Base-by-base conservation (phyloP, 2,888 invertebrate genomes). In the Autographa gamma region DNA sequence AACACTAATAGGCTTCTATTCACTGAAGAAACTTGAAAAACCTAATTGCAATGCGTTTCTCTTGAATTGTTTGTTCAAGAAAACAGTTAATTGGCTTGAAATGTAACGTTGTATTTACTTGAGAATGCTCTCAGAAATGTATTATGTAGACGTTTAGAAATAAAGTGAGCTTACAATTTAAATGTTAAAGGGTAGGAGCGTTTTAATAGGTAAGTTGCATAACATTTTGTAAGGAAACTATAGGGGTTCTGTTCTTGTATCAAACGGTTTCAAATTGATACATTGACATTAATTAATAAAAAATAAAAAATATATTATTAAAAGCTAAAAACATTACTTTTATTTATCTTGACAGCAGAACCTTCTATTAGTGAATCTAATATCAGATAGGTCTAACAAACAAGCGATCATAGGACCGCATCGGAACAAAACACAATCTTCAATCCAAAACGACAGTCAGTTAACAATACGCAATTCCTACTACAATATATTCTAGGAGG, bases 1-100 rank as follows among this genome's bases (percentile, higher is more conserved):
- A 80, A 54, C 69, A 64, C 76, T 82, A 81, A 82, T 81, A 82
- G 78, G 76, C 76, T 77, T 77, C 69, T 76, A 72, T 82, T 76
- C 69, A 70, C 54, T n/a, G 67, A 73, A 65, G 58, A 63, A 75
- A 64, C 82, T 65, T 73, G 69, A 77, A 82, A 82, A 77, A 71
- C 75, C 77, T 81, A 80, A 80, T 80, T 80, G 71, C 70, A 58
- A 71, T 72, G 69, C 73, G 73, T 77, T 79, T 66, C 69, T 73
- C 63, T 62, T 63, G 62, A 75, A 77, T 72, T 77, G 66, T 79
- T 60, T 78, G 76, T 67, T 73, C 52, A 43, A 70, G 69, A 71
- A 72, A 70, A 79, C 67, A 65, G 66, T 74, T 74, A 81, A 77
- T 79, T 81, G 62, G 58, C 63, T 62, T 58, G 58, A 72, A 80